A percentile compares a stretch with the other conserved stretches of the same genome.
phyloP scores from a whole-genome alignment of 1,140 invertebrate genomes.

The Hylyphantes graminicola region DNA sequence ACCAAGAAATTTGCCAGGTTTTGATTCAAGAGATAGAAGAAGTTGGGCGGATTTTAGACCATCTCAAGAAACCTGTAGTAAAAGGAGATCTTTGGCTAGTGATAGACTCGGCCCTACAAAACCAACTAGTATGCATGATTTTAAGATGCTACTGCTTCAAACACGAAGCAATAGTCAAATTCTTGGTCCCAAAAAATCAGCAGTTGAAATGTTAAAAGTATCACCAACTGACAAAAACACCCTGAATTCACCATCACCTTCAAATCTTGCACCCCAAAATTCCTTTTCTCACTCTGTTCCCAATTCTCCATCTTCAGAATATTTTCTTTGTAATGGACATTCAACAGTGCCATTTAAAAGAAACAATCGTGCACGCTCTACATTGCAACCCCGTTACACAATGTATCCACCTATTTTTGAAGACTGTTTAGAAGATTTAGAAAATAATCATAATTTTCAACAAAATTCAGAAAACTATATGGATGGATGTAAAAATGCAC shows the following conservation, averaged over 20 bases:
- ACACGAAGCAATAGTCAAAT: constrained; percentile 73
- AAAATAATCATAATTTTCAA: constrained; percentile 19
- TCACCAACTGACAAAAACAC: neutral
- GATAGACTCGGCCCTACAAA: constrained; percentile 70
- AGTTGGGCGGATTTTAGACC: constrained; percentile 56
- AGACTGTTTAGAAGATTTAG: constrained; percentile 57
- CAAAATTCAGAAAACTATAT: neutral
- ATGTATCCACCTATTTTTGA: constrained; percentile 61
- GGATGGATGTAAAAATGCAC: too few relatives aligned
- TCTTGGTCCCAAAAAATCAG: constrained; percentile 76
- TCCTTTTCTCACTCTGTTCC: constrained; percentile 20
- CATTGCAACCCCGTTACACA: constrained; percentile 55
- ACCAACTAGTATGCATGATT: constrained; percentile 72
- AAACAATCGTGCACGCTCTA: constrained; percentile 24
- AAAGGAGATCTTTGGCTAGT: constrained; percentile 64
- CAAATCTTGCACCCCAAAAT: neutral
- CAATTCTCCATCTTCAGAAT: constrained; percentile 32
- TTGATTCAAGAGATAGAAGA: constrained; percentile 35
- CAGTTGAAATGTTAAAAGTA: constrained; percentile 83
- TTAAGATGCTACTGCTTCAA: constrained; percentile 82
- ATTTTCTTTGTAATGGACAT: constrained; percentile 37
- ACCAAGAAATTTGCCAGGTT: constrained; percentile 26
- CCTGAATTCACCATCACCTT: neutral
- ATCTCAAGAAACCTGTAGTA: neutral
- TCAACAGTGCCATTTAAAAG: constrained; percentile 60